Base-by-base conservation (phyloP, 2,888 invertebrate genomes). In the Noctua fimbriata region DNA sequence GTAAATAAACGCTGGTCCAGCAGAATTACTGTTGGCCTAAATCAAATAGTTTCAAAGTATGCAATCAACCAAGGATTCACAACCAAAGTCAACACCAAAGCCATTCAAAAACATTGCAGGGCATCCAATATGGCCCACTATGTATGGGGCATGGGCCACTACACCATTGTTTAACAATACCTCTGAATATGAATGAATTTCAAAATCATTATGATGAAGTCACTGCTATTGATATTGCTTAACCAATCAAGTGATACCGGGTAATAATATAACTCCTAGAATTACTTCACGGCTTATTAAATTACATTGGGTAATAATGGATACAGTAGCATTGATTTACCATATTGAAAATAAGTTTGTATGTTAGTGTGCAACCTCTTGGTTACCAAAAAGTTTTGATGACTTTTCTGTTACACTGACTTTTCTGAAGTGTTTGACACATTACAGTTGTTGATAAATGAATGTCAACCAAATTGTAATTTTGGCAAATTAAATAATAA, bases 281-380 rank as follows among this genome's bases (percentile, higher is more conserved):
- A 47, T 83, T 83, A 86, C 83, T 69, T 82, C 36, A 86, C 14
- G 7, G 67, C 63, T 69, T 82, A 76, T 83, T 83, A 87, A 32
- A n/a, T 86, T 83, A 86, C 82, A 83, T 83, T 67, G 44, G 52
- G 47, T 75, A 52, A 75, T 70, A 82, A 60, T 75, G 52, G 36
- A 44, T 28, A 24, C 44, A 58, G 58, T 69, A 32, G 60, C 44
- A 44, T 55, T 84, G 24, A 44, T 80, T 60, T 66, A 49, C 60
- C 52, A 28, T 41, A 75, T 47, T 65, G 36, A 9, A 28, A 58
- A 41, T 55, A 58, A 79, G 12, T 70, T 58, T 58, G 36, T 16
- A 41, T 66, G n/a, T 21, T 5, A 2, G 24, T 36, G 18, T 55
- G 36, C 2, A 85, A 85, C 44, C 81, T 85, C 44, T 58, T 70